Percentiles rank a stretch among this genome's conserved stretches.
Evolutionary conservation across 2,888 invertebrate species (phyloP).

Genomic region (Eupeodes luniger): DNA sequence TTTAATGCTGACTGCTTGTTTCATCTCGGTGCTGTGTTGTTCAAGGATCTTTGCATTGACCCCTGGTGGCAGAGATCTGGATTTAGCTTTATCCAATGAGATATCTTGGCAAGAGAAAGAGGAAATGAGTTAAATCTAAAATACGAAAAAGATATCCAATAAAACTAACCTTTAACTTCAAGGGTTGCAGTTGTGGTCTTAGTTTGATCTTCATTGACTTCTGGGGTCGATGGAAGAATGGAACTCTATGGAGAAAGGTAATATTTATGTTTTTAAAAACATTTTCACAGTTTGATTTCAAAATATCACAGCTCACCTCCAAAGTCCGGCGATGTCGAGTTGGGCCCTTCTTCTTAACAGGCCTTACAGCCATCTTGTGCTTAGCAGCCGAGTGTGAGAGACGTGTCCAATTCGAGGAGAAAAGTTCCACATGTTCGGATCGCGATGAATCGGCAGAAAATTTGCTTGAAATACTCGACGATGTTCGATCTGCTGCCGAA

Average conservation of each 20-base stretch:
- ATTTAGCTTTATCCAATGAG: constrained; percentile 80
- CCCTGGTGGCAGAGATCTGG: constrained; percentile 82
- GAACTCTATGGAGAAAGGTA: constrained; percentile 82
- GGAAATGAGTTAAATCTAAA: background rate
- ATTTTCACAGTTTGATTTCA: constrained; percentile 82
- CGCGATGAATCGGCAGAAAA: constrained; percentile 69
- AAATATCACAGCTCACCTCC: constrained; percentile 82
- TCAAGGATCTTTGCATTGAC: constrained; percentile 80
- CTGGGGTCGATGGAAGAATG: constrained; percentile 89
- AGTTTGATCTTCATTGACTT: constrained; percentile 90
- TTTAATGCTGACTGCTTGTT: constrained; percentile 66
- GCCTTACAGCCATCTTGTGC: constrained; percentile 92
- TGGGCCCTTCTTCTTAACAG: constrained; percentile 90
- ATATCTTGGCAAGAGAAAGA: constrained; percentile 68
- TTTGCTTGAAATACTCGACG: constrained; percentile 67
- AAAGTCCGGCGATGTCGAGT: constrained; percentile 87
- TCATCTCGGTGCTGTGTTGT: constrained; percentile 76
- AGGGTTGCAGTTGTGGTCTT: constrained; percentile 86
- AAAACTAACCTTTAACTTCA: constrained; percentile 84
- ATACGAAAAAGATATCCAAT: no score
- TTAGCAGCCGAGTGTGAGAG: constrained; percentile 92
- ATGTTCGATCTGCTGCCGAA: constrained; percentile 76
- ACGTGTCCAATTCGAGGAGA: constrained; percentile 83
- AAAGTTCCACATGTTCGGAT: constrained; percentile 81
- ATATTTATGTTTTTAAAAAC: background rate